Conservation (phyloP, 2,888 invertebrate genomes). For the Bunonema sp. region DNA sequence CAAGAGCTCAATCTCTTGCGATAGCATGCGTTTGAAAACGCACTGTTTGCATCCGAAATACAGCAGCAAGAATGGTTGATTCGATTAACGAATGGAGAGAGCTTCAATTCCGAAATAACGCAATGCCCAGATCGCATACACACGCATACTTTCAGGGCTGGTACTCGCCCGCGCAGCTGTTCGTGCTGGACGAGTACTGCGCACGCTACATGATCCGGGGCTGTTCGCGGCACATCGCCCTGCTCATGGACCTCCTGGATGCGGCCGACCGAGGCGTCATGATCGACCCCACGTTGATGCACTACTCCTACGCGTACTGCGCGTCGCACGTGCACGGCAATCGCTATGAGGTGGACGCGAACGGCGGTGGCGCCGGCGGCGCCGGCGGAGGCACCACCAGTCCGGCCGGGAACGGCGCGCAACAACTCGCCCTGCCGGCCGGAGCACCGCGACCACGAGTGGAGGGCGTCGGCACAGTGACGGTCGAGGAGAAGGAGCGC, state of each 20-base stretch:
- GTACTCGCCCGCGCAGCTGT: slow-evolving; percentile 98
- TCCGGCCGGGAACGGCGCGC: too few relatives aligned
- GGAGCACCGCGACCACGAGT: too few relatives aligned
- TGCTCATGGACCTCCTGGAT: slow-evolving; percentile 81
- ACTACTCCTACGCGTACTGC: slow-evolving; percentile 97
- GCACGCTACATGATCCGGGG: slow-evolving; percentile 81
- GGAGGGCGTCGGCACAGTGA: slow-evolving; percentile 97
- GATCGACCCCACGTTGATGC: slow-evolving; percentile 93
- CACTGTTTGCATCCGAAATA: too few relatives aligned
- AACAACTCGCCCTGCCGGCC: too few relatives aligned
- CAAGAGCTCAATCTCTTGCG: too few relatives aligned
- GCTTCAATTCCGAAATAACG: too few relatives aligned
- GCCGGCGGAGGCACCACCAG: too few relatives aligned
- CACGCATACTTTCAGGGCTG: slow-evolving; percentile 62
- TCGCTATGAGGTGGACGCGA: slow-evolving; percentile 59
- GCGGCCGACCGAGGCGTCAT: slow-evolving; percentile 62
- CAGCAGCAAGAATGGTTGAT: too few relatives aligned
- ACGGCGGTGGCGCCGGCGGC: too few relatives aligned
- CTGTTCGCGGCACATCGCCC: slow-evolving; percentile 87
- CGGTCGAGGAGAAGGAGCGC: slow-evolving; percentile 75
- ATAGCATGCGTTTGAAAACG: too few relatives aligned
- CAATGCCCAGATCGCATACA: too few relatives aligned
- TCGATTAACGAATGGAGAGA: too few relatives aligned
- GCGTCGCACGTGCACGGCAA: slow-evolving; percentile 98
- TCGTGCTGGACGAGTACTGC: slow-evolving; percentile 92